Base-by-base conservation (phyloP, 2,797 vertebrate species). In the Triplophysa bombifrons region DNA sequence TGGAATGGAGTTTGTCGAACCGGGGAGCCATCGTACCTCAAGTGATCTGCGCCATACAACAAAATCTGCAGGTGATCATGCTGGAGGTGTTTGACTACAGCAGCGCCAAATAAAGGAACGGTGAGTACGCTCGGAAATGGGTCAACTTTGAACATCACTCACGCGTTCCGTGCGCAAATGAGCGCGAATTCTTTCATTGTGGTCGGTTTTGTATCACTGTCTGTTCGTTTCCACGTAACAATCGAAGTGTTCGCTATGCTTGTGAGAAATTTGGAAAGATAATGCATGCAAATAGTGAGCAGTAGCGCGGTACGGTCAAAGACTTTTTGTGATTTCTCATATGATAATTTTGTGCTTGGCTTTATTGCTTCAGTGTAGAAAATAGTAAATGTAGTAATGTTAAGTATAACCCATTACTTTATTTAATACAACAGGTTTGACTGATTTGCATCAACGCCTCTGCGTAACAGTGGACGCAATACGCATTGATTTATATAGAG, bases 1-100 rank as follows among this genome's bases (percentile, higher is more conserved):
- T 27, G 86, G 84, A 82, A 87, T 88, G 87, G 87, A 86, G 86
- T 87, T 76, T 85, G 76, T 73, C 77, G 80, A 81, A 78, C 67
- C 58, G 74, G 80, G 78, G 46, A 67, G 72, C 72, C 76, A 60
- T 67, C 65, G 44, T 81, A 79, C 68, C 72, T 75, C 67, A 67
- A 63, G 38, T 41, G 80, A 84, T 78, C 48, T 74, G 63, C 50
- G 71, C 72, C 46, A 85, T 38, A 63, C 30, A 53, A 53, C 61
- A 48, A 70, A 70, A 74, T 72, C 63, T 17, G 74, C 67, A 58
- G 72, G 51, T 78, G 75, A 78, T 72, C 75, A 38, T 55, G 34
- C 77, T 25, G 74, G 72, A 82, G 78, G 72, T 81, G 71, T 76
- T 56, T 72, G 41, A 68, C 76, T 38, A 82, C 70, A 60, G 38